Conservation (phyloP, 2,113 vertebrate species). For the Sitta europaea region DNA sequence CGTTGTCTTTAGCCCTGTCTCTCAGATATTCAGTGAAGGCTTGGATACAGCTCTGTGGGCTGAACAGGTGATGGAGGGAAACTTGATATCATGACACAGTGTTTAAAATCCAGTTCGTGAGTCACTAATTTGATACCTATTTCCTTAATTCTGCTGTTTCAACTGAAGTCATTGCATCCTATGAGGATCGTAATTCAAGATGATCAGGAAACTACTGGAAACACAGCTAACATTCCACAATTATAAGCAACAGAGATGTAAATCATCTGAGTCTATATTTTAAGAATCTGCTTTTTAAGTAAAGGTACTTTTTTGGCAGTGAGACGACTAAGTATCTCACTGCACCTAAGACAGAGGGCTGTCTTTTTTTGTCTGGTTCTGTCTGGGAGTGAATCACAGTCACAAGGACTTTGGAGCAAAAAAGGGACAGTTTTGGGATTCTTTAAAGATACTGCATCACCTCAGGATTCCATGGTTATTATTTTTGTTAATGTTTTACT, state of each 20-base stretch:
- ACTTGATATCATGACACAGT: not conserved
- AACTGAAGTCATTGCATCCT: rapidly evolving
- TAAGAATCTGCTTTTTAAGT: not conserved
- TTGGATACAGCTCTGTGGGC: not conserved
- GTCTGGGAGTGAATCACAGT: not conserved
- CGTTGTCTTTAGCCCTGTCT: not conserved
- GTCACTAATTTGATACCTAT: not conserved
- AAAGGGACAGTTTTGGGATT: not conserved
- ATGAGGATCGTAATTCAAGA: not conserved
- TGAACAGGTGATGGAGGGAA: not conserved
- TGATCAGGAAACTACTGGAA: not conserved
- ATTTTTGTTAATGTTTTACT: not conserved
- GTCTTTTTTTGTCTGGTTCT: not conserved
- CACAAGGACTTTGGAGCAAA: not conserved
- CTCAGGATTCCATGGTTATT: not conserved
- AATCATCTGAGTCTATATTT: not conserved
- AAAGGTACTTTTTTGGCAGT: not conserved
- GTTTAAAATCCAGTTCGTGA: not conserved
- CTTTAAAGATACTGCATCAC: not conserved
- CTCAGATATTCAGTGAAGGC: not conserved
- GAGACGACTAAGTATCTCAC: not conserved
- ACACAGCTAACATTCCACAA: not conserved
- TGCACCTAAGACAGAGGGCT: not conserved
- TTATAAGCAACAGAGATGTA: not conserved
- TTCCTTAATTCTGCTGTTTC: not conserved